Conservation (phyloP, 2,113 vertebrate species). For the Parus major region DNA sequence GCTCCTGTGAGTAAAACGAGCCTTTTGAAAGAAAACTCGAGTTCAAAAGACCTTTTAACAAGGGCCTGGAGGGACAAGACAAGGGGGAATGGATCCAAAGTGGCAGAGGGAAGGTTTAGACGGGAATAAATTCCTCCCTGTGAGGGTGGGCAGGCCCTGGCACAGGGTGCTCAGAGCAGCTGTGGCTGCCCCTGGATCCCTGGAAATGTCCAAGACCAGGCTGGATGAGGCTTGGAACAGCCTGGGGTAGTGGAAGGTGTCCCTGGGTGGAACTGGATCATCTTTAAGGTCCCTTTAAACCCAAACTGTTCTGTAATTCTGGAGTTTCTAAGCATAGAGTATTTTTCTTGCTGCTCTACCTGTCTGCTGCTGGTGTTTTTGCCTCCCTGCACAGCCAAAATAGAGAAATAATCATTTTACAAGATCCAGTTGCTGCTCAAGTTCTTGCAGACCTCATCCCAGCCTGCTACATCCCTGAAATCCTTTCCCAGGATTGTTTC, state of each 20-base stretch:
- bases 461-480: background rate
- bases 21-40: background rate
- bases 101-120: background rate
- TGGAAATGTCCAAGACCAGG: background rate
- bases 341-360: background rate
- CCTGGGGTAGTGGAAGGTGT: background rate
- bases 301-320: background rate
- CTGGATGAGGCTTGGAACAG: fast-evolving
- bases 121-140: background rate
- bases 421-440: background rate
- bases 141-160: fast-evolving
- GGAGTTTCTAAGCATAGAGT: background rate
- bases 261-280: background rate
- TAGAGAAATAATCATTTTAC: background rate
- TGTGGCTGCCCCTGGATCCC: background rate
- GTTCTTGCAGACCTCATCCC: background rate
- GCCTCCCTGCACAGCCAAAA: background rate
- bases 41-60: background rate
- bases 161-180: fast-evolving
- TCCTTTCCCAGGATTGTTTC: background rate
- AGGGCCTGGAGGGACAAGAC: background rate
- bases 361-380: background rate
- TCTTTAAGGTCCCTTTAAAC: background rate
- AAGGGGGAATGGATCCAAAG: background rate
- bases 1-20: background rate